Evolutionary conservation across 2,113 vertebrate species (phyloP).

Genomic region (Menidia beryllina): DNA sequence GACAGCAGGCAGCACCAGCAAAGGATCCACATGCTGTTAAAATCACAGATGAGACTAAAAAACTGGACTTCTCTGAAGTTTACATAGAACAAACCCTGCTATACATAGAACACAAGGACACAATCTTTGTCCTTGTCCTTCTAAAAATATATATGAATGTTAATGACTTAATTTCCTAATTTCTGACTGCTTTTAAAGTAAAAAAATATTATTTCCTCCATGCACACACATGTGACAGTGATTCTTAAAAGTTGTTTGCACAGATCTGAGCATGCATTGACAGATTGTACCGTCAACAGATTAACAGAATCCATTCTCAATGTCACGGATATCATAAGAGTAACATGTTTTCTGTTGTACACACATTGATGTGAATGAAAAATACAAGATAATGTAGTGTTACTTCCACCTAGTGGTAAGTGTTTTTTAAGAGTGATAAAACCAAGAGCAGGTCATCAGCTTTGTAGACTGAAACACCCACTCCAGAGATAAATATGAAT

Average conservation of each 20-base stretch:
- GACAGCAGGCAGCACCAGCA: not conserved
- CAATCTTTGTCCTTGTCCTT: not conserved
- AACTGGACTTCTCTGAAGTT: not conserved
- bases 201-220: not conserved
- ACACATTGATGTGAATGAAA: not conserved
- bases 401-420: constrained; percentile 6
- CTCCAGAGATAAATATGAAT: not conserved
- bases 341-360: too few species aligned
- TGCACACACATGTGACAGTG: not conserved
- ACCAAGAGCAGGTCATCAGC: not conserved
- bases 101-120: not conserved
- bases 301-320: not conserved
- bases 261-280: not conserved
- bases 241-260: not conserved
- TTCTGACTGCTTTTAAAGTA: not conserved
- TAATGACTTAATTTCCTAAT: not conserved
- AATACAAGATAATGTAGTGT: not conserved
- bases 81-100: too few species aligned
- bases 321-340: not conserved
- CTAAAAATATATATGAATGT: not conserved
- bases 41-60: not conserved
- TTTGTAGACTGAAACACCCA: not conserved
- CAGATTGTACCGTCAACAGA: constrained; percentile 1
- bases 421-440: not conserved
- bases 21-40: not conserved